phyloP scores from a whole-genome alignment of 2,888 invertebrate genomes.

The Colletes collaris region DNA sequence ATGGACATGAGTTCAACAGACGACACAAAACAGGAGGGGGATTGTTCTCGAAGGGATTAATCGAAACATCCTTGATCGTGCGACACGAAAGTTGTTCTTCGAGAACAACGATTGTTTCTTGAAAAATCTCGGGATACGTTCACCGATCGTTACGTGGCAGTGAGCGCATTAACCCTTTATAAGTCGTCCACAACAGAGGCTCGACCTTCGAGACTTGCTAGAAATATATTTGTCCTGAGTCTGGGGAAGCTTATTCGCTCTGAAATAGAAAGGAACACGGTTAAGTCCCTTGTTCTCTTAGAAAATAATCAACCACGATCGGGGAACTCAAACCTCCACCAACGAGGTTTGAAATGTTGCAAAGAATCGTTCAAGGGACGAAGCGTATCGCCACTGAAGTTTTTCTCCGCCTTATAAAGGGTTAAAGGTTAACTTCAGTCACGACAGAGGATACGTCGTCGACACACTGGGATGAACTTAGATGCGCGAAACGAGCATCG shows the following conservation, averaged over 20 bases:
- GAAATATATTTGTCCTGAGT: neutral
- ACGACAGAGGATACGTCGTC: neutral
- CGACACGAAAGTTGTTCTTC: neutral
- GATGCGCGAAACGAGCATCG: neutral
- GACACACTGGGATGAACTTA: no score
- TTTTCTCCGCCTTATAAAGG: slow-evolving; percentile 10
- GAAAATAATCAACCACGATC: no score
- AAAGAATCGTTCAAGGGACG: neutral
- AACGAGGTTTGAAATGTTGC: neutral
- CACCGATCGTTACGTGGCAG: neutral
- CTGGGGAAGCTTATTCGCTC: neutral
- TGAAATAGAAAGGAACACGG: no score
- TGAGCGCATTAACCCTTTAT: slow-evolving; percentile 3
- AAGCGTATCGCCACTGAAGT: neutral
- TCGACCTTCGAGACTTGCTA: neutral
- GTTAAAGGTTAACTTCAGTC: neutral
- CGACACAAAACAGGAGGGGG: neutral
- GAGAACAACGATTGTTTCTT: no score
- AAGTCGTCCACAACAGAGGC: neutral
- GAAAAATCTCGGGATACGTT: neutral
- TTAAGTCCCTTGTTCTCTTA: no score
- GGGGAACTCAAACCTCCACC: neutral
- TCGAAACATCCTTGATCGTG: neutral
- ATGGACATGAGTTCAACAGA: neutral
- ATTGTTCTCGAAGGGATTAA: slow-evolving; percentile 3